Conservation (phyloP, 2,888 invertebrate species). For the Neelides folsomi region DNA sequence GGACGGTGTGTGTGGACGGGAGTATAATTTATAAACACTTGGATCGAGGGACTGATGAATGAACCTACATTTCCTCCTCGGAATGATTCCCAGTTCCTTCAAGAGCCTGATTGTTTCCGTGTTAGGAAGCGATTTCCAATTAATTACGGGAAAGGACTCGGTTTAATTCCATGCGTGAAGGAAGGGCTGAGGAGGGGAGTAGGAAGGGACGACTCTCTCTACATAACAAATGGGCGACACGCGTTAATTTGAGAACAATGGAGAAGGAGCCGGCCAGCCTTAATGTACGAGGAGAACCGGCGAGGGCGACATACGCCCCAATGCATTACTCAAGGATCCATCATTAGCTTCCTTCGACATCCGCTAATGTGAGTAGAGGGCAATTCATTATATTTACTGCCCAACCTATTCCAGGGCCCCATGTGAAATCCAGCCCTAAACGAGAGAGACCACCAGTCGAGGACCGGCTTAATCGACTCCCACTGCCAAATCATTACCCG, state of each 20-base stretch:
- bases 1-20: no score
- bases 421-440: no score
- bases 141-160: constrained; percentile 27
- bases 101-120: constrained; percentile 17
- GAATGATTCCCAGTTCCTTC: no score
- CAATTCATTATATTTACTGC: not conserved
- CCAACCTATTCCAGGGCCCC: not conserved
- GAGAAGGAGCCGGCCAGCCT: not conserved
- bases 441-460: no score
- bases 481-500: no score
- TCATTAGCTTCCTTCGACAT: constrained; percentile 19
- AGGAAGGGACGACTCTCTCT: not conserved
- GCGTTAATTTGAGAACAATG: constrained; percentile 33
- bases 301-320: no score
- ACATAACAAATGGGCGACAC: constrained; percentile 31
- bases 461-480: no score
- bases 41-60: no score
- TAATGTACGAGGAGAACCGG: no score
- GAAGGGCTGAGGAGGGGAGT: no score
- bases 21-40: no score
- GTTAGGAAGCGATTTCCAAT: constrained; percentile 28
- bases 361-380: constrained; percentile 6
- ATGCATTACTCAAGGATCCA: constrained; percentile 19
- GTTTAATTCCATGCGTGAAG: constrained; percentile 18
- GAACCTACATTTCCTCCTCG: no score